phyloP scores from a whole-genome alignment of 2,888 invertebrate species.

The Chalcis sispes region DNA sequence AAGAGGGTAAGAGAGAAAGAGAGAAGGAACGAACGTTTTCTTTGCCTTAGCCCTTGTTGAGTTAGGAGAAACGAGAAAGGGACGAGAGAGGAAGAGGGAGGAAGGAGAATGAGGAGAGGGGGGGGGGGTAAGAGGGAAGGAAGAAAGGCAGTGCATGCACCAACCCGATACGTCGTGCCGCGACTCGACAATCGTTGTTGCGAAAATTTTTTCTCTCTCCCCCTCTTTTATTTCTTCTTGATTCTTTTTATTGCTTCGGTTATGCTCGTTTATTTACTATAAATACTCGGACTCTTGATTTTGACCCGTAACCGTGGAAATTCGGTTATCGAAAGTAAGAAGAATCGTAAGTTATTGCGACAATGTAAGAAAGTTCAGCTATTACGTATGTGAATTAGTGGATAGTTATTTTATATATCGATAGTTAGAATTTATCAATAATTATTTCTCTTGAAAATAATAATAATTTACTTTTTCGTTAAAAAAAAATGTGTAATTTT shows the following conservation, averaged over 20 bases:
- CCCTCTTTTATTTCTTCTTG: not conserved
- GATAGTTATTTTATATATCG: no score
- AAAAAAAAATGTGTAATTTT: no score
- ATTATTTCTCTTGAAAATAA: no score
- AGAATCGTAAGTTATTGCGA: no score
- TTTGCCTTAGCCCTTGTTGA: conserved; percentile 63
- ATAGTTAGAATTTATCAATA: no score
- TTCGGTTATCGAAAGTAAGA: conserved; percentile 6
- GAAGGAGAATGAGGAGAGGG: no score
- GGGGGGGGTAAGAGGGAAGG: conserved; percentile 57
- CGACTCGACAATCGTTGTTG: conserved; percentile 65
- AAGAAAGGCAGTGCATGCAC: conserved; percentile 56
- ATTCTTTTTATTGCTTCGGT: not conserved
- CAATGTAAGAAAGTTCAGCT: no score
- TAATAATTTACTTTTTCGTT: no score
- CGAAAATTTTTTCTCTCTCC: not conserved
- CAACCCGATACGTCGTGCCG: conserved; percentile 64
- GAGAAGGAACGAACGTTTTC: conserved; percentile 2
- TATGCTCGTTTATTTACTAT: conserved; percentile 34
- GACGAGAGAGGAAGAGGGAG: no score
- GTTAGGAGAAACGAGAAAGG: conserved; percentile 61
- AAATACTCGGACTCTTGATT: conserved; percentile 18
- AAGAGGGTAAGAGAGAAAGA: not conserved
- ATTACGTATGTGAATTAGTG: no score
- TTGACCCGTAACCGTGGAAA: not conserved